Base-by-base conservation (phyloP, 1,140 invertebrate genomes). In the Glossosoma conforme region DNA sequence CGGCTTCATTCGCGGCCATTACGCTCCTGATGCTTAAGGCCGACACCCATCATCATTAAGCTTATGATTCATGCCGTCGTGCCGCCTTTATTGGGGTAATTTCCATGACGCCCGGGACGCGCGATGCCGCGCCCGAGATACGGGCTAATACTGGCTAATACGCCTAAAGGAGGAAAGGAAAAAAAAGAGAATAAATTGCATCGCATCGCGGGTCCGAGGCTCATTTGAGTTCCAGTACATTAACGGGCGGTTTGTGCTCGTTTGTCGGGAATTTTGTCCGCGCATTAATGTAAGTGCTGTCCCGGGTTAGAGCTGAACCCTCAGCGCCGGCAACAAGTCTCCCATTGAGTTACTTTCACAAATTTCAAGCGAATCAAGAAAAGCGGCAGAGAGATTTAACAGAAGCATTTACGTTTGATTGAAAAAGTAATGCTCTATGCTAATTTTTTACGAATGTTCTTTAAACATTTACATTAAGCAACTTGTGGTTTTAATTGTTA, bases 21-120 rank as follows among this genome's bases (percentile, higher is more conserved):
- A 44, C 13, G 18, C 18, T n/a, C 19, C 40, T n/a, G 36, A 18
- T 43, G 47, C 52, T 47, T 47, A 47, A 11, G 47, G 42, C 51
- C 38, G 35, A 49, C 52, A 54, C 52, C 52, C 52, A 54, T 54
- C 52, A 54, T 54, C 52, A 54, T 54, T 54, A 54, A 52, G 52
- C 37, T 54, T 47, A 54, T 54, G 52, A 54, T 54, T 54, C 44
- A 54, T 54, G 37, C 44, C 18, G 5, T 19, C 32, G 20, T 19
- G 28, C 43, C 19, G 17, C 43, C 52, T 54, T 47, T 46, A 46
- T 54, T 54, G 38, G 38, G 43, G 44, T 37, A 47, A 54, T 54
- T 54, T 54, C 44, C 28, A 43, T 30, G 42, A 52, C 35, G 43
- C 17, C 25, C 8, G n/a, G 9, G 18, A 14, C 9, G 38, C 11